phyloP scores from a whole-genome alignment of 2,113 vertebrate species.

The Spheniscus mendiculus region DNA sequence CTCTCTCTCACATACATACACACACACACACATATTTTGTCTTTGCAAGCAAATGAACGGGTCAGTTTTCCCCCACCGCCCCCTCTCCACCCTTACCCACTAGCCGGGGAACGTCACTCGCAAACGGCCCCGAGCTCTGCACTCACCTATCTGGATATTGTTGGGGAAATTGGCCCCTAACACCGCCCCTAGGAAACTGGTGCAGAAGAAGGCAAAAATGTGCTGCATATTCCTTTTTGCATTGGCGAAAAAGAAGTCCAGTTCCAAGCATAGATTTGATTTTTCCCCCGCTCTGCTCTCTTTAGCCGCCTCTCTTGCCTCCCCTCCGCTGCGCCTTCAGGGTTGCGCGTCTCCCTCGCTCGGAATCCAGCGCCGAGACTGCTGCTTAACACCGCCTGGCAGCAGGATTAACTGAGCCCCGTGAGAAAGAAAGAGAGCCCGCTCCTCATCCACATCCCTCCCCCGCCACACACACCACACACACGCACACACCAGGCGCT shows the following conservation, averaged over 20 bases:
- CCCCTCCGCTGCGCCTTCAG: slow-evolving; percentile 50
- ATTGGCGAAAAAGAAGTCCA: slow-evolving; percentile 94
- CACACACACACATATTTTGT: background rate
- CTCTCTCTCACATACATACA: background rate
- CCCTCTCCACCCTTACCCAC: background rate
- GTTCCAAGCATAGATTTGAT: slow-evolving; percentile 91
- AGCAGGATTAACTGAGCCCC: slow-evolving; percentile 78
- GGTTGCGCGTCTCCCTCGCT: slow-evolving; percentile 60
- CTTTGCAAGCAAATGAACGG: background rate
- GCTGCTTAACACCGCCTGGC: slow-evolving; percentile 80
- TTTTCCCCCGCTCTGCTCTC: slow-evolving; percentile 67
- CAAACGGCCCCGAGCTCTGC: background rate
- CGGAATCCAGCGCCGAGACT: slow-evolving; percentile 74
- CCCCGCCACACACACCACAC: slow-evolving; percentile 53
- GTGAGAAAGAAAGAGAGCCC: slow-evolving; percentile 70
- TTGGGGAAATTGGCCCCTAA: slow-evolving; percentile 98
- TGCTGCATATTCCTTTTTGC: slow-evolving; percentile 99
- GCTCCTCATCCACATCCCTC: slow-evolving; percentile 73
- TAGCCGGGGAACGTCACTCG: background rate
- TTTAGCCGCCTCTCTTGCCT: slow-evolving; percentile 60
- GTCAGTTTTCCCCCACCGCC: background rate
- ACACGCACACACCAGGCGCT: slow-evolving; percentile 17
- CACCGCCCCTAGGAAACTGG: slow-evolving; percentile 97
- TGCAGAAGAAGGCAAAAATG: slow-evolving; percentile 96
- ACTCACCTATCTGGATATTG: slow-evolving; percentile 99